phyloP scores from a whole-genome alignment of 2,113 vertebrate species.

The Benitochromis conjunctus region DNA sequence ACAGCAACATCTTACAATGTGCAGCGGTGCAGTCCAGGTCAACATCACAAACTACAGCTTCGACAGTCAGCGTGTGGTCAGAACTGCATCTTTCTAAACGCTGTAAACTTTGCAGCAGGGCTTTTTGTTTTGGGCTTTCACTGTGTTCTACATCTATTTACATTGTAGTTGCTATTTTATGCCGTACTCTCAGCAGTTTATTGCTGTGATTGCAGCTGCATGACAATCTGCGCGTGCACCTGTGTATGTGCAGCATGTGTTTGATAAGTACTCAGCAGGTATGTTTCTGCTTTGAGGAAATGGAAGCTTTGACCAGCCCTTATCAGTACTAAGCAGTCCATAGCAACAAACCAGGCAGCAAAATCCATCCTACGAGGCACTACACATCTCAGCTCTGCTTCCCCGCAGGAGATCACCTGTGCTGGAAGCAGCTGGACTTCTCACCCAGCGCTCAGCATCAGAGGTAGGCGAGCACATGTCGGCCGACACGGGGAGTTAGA shows the following conservation, averaged over 20 bases:
- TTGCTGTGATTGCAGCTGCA: background rate
- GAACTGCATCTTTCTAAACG: background rate
- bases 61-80: background rate
- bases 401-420: background rate
- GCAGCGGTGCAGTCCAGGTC: background rate
- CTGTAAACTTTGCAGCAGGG: background rate
- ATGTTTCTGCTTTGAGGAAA: conserved; percentile 31
- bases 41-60: background rate
- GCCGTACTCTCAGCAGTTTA: background rate
- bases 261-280: conserved; percentile 33
- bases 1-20: background rate
- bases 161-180: background rate
- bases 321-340: conserved; percentile 59
- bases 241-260: background rate
- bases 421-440: background rate
- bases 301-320: conserved; percentile 49
- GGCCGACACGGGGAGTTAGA: background rate
- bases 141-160: background rate
- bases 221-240: background rate
- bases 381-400: background rate
- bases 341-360: conserved; percentile 27
- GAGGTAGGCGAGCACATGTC: background rate
- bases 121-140: background rate
- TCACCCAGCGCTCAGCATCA: background rate
- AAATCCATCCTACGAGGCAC: background rate